A percentile compares a stretch with the other conserved stretches of the same genome.
These are phyloP conservation scores for Toxotes lorentzi DNA, from an alignment of 2,797 vertebrate genomes.

Conservation along the genomic window DNA sequence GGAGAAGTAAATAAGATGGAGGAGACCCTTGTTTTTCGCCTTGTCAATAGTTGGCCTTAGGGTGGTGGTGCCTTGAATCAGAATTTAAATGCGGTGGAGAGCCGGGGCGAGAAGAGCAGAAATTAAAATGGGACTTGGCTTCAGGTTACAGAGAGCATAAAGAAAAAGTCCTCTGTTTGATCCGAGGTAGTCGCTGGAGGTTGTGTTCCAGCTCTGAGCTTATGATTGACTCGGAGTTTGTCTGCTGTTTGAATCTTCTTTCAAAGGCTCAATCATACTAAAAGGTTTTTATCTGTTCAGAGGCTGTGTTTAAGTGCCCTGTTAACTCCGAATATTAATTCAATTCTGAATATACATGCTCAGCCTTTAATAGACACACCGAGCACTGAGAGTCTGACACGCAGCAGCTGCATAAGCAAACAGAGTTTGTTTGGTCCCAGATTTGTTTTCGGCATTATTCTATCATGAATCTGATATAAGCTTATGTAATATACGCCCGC, in stretches of 20 bases:
- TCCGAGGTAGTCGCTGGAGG: conserved; percentile 37
- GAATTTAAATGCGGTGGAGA: conserved; percentile 45
- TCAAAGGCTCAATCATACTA: not conserved
- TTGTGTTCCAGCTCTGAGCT: conserved; percentile 2
- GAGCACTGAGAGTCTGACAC: not conserved
- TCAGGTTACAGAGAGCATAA: conserved; percentile 14
- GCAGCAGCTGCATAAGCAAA: not conserved
- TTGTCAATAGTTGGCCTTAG: conserved; percentile 51
- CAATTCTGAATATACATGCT: conserved; percentile 10
- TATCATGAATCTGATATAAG: not conserved
- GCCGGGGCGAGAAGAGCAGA: conserved; percentile 16
- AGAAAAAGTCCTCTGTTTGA: conserved; percentile 26
- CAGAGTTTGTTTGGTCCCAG: not conserved
- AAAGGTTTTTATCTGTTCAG: conserved; percentile 28
- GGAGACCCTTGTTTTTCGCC: conserved; percentile 74
- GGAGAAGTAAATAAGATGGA: conserved; percentile 85
- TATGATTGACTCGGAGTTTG: not conserved
- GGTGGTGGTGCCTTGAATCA: conserved; percentile 30
- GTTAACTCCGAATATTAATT: conserved; percentile 17
- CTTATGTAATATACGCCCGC: not conserved
- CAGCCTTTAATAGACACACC: conserved; percentile 26
- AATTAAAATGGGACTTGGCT: conserved; percentile 31
- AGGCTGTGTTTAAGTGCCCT: conserved; percentile 22
- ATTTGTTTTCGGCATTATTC: conserved; percentile 13
- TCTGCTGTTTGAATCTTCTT: conserved; percentile 7